phyloP scores from a whole-genome alignment of 1,140 invertebrate genomes.

The Pseudobourletiella spinata region DNA sequence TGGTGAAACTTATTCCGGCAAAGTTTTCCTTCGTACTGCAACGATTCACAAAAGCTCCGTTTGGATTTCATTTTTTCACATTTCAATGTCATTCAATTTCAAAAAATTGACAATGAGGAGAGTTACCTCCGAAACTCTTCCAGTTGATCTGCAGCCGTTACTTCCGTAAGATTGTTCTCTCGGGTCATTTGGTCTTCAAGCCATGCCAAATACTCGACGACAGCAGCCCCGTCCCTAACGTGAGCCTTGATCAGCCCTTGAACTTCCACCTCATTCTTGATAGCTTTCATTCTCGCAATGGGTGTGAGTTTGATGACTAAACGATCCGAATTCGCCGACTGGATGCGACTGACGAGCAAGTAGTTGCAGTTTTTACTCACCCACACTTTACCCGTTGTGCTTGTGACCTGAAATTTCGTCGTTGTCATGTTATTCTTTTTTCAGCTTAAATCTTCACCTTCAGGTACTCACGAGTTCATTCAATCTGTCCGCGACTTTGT shows the following conservation, averaged over 20 bases:
- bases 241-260: conserved; percentile 76
- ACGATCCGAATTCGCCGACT: neutral
- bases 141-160: conserved; percentile 37
- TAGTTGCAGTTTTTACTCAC: conserved; percentile 28
- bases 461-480: neutral
- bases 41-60: too few species aligned
- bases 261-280: conserved; percentile 86
- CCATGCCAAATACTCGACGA: conserved; percentile 82
- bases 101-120: too few species aligned
- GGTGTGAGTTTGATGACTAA: conserved; percentile 42
- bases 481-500: neutral
- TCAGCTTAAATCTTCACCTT: too few species aligned
- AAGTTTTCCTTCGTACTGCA: conserved; percentile 10
- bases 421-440: too few species aligned
- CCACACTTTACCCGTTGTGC: conserved; percentile 25
- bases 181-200: conserved; percentile 58
- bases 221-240: conserved; percentile 72
- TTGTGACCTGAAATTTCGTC: too few species aligned
- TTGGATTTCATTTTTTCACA: neutral
- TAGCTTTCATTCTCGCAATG: conserved; percentile 65
- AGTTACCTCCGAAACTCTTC: conserved; percentile 18
- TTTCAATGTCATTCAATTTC: neutral
- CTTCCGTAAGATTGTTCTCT: conserved; percentile 43
- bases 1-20: conserved; percentile 66
- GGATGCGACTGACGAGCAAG: neutral